A percentile compares a stretch with the other conserved stretches of the same genome.
These are phyloP conservation scores for Cotesia chilonis DNA, from an alignment of 1,140 invertebrate genomes.

Conservation along the genomic window DNA sequence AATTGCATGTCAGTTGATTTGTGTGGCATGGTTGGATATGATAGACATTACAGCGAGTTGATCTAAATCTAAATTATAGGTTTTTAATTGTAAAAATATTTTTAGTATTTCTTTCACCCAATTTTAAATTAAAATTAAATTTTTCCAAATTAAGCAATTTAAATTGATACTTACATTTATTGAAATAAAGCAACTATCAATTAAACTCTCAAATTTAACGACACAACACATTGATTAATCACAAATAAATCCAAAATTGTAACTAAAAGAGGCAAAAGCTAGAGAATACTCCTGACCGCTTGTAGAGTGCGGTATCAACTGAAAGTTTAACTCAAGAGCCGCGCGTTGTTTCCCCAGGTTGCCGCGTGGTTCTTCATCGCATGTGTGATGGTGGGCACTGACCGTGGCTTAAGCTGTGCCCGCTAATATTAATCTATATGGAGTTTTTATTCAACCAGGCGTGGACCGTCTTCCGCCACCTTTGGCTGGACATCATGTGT, in stretches of 20 bases:
- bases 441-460: constrained; percentile 36
- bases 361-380: constrained; percentile 21
- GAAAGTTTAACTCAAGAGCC: constrained; percentile 39
- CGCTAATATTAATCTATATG: constrained; percentile 33
- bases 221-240: neutral
- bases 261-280: constrained; percentile 9
- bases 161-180: neutral
- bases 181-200: too few relatives aligned
- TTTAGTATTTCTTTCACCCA: neutral
- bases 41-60: constrained; percentile 24
- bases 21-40: constrained; percentile 32
- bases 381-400: constrained; percentile 38
- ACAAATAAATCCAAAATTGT: neutral
- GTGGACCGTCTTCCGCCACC: constrained; percentile 26
- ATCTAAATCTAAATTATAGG: constrained; percentile 25
- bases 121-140: neutral
- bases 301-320: constrained; percentile 35
- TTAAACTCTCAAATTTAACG: too few relatives aligned
- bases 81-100: neutral
- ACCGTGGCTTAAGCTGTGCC: constrained; percentile 37
- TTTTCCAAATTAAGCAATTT: too few relatives aligned
- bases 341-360: constrained; percentile 35
- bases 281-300: constrained; percentile 34
- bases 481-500: neutral
- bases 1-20: constrained; percentile 38